Base-by-base conservation (phyloP, 2,113 vertebrate species). In the Labeo rohita region DNA sequence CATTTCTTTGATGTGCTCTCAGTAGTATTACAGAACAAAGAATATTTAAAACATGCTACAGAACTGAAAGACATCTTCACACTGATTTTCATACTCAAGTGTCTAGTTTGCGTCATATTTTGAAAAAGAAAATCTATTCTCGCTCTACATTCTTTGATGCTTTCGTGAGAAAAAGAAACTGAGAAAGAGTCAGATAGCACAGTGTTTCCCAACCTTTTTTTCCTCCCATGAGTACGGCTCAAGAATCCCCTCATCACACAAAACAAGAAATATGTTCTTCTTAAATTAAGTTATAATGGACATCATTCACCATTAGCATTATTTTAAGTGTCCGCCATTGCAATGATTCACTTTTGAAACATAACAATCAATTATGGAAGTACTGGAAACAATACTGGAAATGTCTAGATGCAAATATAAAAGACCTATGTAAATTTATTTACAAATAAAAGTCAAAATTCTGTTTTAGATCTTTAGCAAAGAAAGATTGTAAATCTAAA, bases 1-100 rank as follows among this genome's bases (percentile, higher is more conserved):
- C 50, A 59, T 73, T 23, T 74, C 68, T 74, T 84, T 73, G 68
- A 84, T 74, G 68, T 83, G 50, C 66, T 83, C 81, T 83, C 68
- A 78, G 70, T 47, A 59, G n/a, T 74, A 79, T 84, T 28, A 56
- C 63, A 56, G 74, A 56, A 68, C 49, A 87, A 80, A 75, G n/a
- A 76, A 68, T 75, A 50, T 68, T 36, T 79, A 74, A 84, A 52
- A 87, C 72, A 76, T 59, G 34, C 8, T 2, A 66, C 50, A 72
- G 63, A 39, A 49, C 28, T 83, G 80, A 83, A 83, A 72, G 65
- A 83, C 11, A 68, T 65, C 78, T 82, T 4, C 80, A 18, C 50
- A 16, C 23, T 34, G 45, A 34, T 66, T 63, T 81, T 49, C 56
- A 49, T 50, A 50, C 15, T 50, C 80, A 50, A 83, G 65, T 39